phyloP scores from a whole-genome alignment of 2,113 vertebrate genomes.

The Ursus arctos region DNA sequence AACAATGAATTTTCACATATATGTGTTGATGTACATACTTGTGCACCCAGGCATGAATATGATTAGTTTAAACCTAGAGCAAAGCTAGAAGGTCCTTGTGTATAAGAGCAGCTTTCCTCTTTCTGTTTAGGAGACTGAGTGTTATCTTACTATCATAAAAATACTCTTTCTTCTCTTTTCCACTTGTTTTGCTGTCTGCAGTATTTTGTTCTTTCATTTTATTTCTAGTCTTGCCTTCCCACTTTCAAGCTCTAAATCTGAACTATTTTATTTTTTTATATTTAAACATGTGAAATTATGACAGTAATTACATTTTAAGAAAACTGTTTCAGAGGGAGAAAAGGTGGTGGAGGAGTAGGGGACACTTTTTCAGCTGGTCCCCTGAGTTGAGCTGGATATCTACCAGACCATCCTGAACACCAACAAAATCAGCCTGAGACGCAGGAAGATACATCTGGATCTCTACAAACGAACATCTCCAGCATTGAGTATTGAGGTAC shows the following conservation, averaged over 20 bases:
- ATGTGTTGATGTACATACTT: neutral
- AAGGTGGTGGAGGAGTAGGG: too few species aligned
- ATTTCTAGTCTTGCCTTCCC: conserved; percentile 29
- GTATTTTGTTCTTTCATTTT: conserved; percentile 64
- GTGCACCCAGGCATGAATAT: conserved; percentile 32
- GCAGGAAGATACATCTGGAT: too few species aligned
- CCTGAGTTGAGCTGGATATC: too few species aligned
- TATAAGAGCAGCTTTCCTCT: conserved; percentile 53
- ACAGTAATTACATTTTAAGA: neutral
- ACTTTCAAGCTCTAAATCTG: conserved; percentile 45
- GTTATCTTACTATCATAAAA: conserved; percentile 60
- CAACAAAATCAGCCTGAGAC: too few species aligned
- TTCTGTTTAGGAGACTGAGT: conserved; percentile 45
- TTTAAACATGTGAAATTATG: neutral
- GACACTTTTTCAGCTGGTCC: too few species aligned
- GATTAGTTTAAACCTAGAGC: conserved; percentile 47
- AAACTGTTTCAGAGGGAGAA: neutral
- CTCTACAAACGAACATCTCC: too few species aligned
- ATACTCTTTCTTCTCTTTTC: conserved; percentile 39
- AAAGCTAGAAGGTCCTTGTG: conserved; percentile 28
- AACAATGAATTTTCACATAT: conserved; percentile 38
- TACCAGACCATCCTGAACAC: too few species aligned
- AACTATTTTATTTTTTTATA: neutral
- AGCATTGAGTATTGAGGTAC: too few species aligned
- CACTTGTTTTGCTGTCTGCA: neutral